A percentile compares a stretch with the other conserved stretches of the same genome.
phyloP scores from a whole-genome alignment of 2,113 vertebrate genomes.

The Tauraco erythrolophus region DNA sequence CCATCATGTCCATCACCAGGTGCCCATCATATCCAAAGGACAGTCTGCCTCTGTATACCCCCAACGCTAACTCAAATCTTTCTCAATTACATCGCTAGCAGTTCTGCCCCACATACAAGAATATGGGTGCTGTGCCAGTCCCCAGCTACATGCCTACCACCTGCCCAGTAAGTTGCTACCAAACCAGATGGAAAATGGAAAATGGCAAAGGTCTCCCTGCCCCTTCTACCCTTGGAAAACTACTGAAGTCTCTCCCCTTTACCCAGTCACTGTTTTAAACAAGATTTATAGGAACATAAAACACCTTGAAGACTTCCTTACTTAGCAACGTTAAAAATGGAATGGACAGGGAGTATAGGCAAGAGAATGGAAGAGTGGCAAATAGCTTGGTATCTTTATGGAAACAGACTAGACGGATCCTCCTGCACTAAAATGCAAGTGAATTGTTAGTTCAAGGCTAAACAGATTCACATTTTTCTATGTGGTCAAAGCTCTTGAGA shows the following conservation, averaged over 20 bases:
- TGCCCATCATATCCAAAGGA: neutral
- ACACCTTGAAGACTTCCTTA: neutral
- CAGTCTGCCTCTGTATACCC: neutral
- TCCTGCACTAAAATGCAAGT: neutral
- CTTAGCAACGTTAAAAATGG: neutral
- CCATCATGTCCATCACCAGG: neutral
- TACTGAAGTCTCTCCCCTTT: neutral
- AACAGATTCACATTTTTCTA: neutral
- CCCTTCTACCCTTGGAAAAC: neutral
- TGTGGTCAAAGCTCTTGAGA: neutral
- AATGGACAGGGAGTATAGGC: neutral
- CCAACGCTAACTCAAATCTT: neutral
- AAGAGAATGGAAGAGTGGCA: neutral
- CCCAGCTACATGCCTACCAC: neutral
- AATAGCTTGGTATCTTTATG: neutral
- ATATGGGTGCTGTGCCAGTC: neutral
- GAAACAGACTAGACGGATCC: neutral
- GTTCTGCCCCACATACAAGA: neutral
- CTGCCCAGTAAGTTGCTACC: neutral
- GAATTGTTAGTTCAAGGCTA: neutral
- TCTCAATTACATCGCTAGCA: neutral
- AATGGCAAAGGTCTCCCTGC: neutral
- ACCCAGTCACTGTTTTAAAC: neutral
- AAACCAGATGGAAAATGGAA: neutral
- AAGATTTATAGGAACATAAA: neutral